Conservation (phyloP, 2,113 vertebrate genomes). For the Psilopsiagon aymara region DNA sequence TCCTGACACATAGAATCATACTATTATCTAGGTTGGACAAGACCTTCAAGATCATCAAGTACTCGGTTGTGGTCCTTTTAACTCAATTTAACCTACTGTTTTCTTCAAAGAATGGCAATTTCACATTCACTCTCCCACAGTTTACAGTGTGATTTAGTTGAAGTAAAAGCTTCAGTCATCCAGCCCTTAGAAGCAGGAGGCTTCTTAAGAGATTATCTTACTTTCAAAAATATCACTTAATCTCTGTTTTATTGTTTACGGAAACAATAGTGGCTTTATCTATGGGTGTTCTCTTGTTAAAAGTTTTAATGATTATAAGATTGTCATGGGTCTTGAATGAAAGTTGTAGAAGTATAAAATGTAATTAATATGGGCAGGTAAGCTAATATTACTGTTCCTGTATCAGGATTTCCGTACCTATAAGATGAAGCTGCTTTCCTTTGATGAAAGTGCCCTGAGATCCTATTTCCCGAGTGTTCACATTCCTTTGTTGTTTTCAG, state of each 20-base stretch:
- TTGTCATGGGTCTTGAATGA: not conserved
- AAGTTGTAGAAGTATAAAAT: not conserved
- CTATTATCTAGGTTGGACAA: not conserved
- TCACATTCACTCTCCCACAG: not conserved
- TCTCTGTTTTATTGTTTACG: not conserved
- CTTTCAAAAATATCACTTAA: not conserved
- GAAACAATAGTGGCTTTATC: not conserved
- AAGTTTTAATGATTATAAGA: not conserved
- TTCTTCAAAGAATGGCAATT: not conserved
- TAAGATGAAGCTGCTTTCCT: not conserved
- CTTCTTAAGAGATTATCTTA: not conserved
- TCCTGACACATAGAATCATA: not conserved
- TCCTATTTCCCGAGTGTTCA: not conserved
- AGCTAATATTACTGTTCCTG: not conserved
- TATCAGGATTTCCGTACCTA: not conserved
- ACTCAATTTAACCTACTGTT: not conserved
- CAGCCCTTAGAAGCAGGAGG: not conserved
- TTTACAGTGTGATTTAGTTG: not conserved
- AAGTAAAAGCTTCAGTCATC: not conserved
- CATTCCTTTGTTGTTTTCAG: not conserved
- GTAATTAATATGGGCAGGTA: not conserved
- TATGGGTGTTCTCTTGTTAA: not conserved
- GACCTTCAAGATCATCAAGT: not conserved
- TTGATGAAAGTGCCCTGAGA: not conserved
- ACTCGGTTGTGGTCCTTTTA: not conserved